Evolutionary conservation across 2,797 vertebrate genomes (phyloP).

Genomic region (Champsocephalus gunnari): DNA sequence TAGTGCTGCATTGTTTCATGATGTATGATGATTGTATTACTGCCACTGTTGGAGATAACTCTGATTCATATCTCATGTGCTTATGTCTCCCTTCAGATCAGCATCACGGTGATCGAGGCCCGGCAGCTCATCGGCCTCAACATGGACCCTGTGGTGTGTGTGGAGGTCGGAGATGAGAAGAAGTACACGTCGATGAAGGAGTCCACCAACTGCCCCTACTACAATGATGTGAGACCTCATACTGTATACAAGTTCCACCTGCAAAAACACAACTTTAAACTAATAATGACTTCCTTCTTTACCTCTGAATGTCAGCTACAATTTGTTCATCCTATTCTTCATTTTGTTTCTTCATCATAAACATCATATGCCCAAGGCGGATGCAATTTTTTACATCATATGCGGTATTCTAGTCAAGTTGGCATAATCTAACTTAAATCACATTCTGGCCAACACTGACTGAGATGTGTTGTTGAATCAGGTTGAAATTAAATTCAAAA

Average conservation of each 20-base stretch:
- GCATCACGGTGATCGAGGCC: conserved; percentile 93
- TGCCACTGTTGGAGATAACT: conserved; percentile 7
- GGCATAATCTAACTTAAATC: not conserved
- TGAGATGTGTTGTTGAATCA: not conserved
- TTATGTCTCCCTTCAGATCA: conserved; percentile 86
- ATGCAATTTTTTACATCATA: not conserved
- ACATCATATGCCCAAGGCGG: not conserved
- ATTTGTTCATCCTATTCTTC: conserved; percentile 81
- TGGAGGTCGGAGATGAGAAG: conserved; percentile 97
- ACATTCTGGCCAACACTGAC: not conserved
- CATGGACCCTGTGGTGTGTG: conserved; percentile 98
- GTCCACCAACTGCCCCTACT: conserved; percentile 97
- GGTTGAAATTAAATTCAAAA: conserved; percentile 1
- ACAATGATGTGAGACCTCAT: conserved; percentile 92
- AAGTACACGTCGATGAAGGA: conserved; percentile 99
- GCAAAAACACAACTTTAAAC: not conserved
- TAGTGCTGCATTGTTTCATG: conserved; percentile 13
- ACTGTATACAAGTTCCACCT: conserved; percentile 52
- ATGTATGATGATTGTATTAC: conserved; percentile 9
- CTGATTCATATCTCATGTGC: conserved; percentile 14
- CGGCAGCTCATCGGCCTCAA: conserved; percentile 96
- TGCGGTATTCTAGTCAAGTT: not conserved
- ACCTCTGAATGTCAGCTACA: conserved; percentile 87
- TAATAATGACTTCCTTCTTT: not conserved
- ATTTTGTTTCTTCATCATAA: conserved; percentile 86